Conservation (phyloP, 2,888 invertebrate species). For the Zootermopsis nevadensis region DNA sequence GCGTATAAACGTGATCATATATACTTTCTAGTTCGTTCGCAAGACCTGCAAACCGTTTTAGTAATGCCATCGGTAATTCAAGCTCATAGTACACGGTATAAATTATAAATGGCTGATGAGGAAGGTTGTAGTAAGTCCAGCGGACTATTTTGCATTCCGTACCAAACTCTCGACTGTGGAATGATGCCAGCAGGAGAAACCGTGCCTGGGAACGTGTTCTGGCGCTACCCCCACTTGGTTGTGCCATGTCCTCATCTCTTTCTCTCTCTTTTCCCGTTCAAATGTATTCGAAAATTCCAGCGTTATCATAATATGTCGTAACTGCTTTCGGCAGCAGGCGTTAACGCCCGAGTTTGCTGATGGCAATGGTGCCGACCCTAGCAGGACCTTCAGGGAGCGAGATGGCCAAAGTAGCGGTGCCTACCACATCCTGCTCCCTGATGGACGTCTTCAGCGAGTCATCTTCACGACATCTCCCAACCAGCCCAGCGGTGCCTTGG, state of each 20-base stretch:
- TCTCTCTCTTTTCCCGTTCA: not conserved
- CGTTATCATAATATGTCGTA: too few species aligned
- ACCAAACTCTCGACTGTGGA: not conserved
- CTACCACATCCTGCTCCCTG: slow-evolving; percentile 56
- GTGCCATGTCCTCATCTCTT: not conserved
- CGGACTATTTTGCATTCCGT: slow-evolving; percentile 7
- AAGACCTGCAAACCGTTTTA: not conserved
- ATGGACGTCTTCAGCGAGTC: slow-evolving; percentile 55
- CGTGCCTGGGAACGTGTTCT: not conserved
- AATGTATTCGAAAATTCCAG: too few species aligned
- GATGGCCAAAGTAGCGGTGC: slow-evolving; percentile 52
- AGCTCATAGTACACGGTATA: not conserved
- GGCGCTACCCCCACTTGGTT: not conserved
- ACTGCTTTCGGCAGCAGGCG: not conserved
- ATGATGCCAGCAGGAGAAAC: not conserved
- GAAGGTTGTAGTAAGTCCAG: not conserved
- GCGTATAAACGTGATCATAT: slow-evolving; percentile 2
- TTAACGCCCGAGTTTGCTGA: slow-evolving; percentile 31
- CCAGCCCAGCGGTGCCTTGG: slow-evolving; percentile 11
- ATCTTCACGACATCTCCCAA: slow-evolving; percentile 51
- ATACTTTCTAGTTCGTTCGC: not conserved
- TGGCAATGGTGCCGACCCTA: slow-evolving; percentile 28
- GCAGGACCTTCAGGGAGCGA: not conserved
- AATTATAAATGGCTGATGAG: not conserved
- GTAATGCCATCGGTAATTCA: not conserved